phyloP scores from a whole-genome alignment of 92 coral and sea anemone species.

The Hydrozoanthus gracilis region DNA sequence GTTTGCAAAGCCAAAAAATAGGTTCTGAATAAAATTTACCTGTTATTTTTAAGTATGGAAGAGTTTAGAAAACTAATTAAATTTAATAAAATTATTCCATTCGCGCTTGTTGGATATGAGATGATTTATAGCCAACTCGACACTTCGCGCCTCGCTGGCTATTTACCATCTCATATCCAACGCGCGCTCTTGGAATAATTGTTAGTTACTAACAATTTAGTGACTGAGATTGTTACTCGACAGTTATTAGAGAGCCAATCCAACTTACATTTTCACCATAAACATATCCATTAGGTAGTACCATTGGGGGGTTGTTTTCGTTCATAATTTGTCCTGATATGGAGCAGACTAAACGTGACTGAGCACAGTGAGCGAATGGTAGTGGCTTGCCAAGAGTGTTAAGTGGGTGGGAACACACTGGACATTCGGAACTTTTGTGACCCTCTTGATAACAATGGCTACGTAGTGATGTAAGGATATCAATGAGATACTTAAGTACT shows the following conservation, averaged over 20 bases:
- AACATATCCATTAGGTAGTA: slow-evolving; percentile 97
- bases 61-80: no score
- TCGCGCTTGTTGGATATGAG: no score
- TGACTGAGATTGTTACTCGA: no score
- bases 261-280: slow-evolving; percentile 94
- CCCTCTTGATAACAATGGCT: slow-evolving; percentile 99
- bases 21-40: no score
- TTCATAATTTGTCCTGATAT: slow-evolving; percentile 98
- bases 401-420: slow-evolving; percentile 95
- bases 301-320: slow-evolving; percentile 98
- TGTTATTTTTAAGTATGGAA: no score
- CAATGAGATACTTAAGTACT: not conserved
- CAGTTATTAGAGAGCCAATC: not conserved
- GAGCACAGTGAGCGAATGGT: slow-evolving; percentile 98
- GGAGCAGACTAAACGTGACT: slow-evolving; percentile 98
- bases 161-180: no score
- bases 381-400: slow-evolving; percentile 89
- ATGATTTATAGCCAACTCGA: no score
- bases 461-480: slow-evolving; percentile 18
- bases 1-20: no score
- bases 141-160: no score
- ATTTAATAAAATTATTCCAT: no score
- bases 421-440: slow-evolving; percentile 96
- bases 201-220: no score
- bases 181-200: no score